Evolutionary conservation across 2,113 vertebrate genomes (phyloP), one percentile per base, ranked within the genome.

Genomic region (Recurvirostra avosetta): DNA sequence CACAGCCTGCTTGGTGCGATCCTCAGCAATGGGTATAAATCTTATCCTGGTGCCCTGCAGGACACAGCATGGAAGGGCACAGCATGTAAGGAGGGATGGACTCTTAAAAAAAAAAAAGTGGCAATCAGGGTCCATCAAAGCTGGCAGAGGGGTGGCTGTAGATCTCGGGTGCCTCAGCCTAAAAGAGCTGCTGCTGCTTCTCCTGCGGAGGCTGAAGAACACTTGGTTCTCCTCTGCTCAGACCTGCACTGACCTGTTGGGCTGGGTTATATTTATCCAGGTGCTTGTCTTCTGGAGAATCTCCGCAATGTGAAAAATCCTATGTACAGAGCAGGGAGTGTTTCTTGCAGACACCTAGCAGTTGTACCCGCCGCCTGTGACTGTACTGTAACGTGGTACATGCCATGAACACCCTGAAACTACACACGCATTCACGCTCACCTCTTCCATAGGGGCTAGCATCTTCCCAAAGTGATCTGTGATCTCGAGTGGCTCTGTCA

Each of bases 241-340:
- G 76, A 63, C 77, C 41, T 40, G 3, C 16, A 10, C 38, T 25
- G 49, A 40, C 76, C 88, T 67, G 78, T 32, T 67, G 76, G 58
- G 63, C 58, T 79, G 82, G 81, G 72, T 72, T 97, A 12, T 95
- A 77, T 96, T 96, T 95, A 86, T 68, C 14, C 81, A 82, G 75
- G 86, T 92, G 88, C 66, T 93, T 61, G 70, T 95, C 95, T 72
- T 49, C 47, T 77, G 49, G 71, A 91, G 92, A 95, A 91, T 91
- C 80, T 91, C 88, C 14, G 70, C 83, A 74, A 96, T 79, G 96
- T 76, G 88, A 95, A 92, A 59, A 75, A 96, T 92, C 36, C 16
- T 11, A 26, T 9, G 34, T 80, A 49, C 50, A 86, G 83, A 78
- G 68, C 77, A 90, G 92, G 92, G 92, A 94, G 84, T 67, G 84